Evolutionary conservation across 2,888 invertebrate genomes (phyloP).

Genomic region (Microdon myrmicae): DNA sequence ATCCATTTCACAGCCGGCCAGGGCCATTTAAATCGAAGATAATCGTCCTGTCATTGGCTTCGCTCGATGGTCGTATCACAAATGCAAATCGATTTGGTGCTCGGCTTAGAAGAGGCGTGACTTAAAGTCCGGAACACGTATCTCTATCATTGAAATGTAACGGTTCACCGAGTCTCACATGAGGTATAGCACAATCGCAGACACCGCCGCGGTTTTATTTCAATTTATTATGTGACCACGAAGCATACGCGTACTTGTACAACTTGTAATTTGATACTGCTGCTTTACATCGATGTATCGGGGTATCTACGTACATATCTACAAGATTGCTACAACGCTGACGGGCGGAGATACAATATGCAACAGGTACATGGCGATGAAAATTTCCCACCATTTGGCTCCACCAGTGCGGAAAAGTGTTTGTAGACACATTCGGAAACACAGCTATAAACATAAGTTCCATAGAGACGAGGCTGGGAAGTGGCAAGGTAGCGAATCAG

Average conservation of each 20-base stretch:
- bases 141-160: constrained; percentile 9
- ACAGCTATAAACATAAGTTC: too few relatives aligned
- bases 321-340: constrained; percentile 6
- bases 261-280: constrained; percentile 35
- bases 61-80: constrained; percentile 38
- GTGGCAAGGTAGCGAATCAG: too few relatives aligned
- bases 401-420: constrained; percentile 1
- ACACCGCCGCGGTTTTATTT: constrained; percentile 6
- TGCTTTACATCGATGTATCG: not conserved
- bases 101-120: constrained; percentile 52
- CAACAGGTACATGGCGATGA: constrained; percentile 16
- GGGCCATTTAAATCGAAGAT: constrained; percentile 26
- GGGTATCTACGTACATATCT: constrained; percentile 20
- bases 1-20: constrained; percentile 11
- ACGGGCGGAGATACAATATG: constrained; percentile 25
- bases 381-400: constrained; percentile 35
- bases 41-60: constrained; percentile 45
- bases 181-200: constrained; percentile 8
- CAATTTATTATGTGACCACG: constrained; percentile 39
- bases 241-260: constrained; percentile 11
- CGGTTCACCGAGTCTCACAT: constrained; percentile 5
- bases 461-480: too few relatives aligned
- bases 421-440: too few relatives aligned
- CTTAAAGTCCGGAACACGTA: constrained; percentile 30
- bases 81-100: constrained; percentile 52